phyloP scores from a whole-genome alignment of 2,113 vertebrate genomes.

The Sylvia atricapilla region DNA sequence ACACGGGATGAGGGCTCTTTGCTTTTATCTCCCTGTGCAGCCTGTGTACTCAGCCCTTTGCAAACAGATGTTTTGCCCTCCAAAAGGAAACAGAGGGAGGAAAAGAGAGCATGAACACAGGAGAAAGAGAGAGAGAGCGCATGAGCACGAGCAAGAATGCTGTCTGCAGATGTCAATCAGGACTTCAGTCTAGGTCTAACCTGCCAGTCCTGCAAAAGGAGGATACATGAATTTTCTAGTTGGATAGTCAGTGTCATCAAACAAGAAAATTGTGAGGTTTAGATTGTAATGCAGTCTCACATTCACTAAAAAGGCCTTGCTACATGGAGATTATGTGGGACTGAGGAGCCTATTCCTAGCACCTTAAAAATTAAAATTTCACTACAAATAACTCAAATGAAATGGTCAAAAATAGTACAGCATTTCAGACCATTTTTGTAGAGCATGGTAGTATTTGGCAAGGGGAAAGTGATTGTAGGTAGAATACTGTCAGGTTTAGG shows the following conservation, averaged over 20 bases:
- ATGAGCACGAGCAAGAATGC: neutral
- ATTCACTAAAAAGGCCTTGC: conserved; percentile 39
- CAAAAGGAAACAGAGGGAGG: neutral
- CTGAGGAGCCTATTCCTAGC: conserved; percentile 33
- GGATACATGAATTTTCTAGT: conserved; percentile 59
- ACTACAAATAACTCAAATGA: conserved; percentile 29
- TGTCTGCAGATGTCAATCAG: conserved; percentile 56
- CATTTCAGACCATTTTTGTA: conserved; percentile 2
- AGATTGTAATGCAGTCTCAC: conserved; percentile 33
- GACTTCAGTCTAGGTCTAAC: conserved; percentile 43
- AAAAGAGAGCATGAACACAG: neutral
- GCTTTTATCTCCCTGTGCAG: conserved; percentile 39
- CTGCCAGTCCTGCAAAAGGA: conserved; percentile 47
- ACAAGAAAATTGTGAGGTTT: conserved; percentile 34
- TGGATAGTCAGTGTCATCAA: conserved; percentile 41
- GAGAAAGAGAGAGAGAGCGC: neutral
- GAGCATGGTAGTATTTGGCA: conserved; percentile 10
- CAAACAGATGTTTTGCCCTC: conserved; percentile 47
- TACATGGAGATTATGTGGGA: conserved; percentile 18
- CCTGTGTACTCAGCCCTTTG: neutral
- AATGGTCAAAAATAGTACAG: conserved; percentile 51
- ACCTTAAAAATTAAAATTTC: conserved; percentile 56
- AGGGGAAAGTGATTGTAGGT: conserved; percentile 34
- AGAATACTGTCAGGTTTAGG: conserved; percentile 33
- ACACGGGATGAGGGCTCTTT: conserved; percentile 21